Percentiles rank a stretch among this genome's conserved stretches.
Conservation (phyloP, 2,888 invertebrate species). For the Euplexia lucipara region DNA sequence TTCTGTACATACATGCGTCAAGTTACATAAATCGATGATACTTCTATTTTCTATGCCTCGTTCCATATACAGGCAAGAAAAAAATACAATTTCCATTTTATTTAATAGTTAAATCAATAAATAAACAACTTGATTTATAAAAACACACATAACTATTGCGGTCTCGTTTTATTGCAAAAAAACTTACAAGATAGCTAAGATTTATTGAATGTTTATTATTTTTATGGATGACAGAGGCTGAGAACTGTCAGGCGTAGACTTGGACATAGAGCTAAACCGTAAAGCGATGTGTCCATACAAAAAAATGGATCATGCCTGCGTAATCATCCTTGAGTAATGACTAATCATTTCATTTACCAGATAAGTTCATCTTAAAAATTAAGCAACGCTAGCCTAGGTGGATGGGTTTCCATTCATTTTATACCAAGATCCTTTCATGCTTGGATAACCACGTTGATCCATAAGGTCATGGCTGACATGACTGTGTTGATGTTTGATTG, state of each 20-base stretch:
- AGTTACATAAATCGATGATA: neutral
- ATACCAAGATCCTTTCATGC: too few relatives aligned
- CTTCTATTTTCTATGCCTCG: neutral
- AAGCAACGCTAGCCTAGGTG: too few relatives aligned
- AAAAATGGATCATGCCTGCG: constrained; percentile 8
- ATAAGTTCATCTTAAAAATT: too few relatives aligned
- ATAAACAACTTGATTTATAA: constrained; percentile 35
- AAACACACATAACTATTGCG: constrained; percentile 31
- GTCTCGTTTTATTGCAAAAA: constrained; percentile 42
- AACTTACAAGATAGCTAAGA: constrained; percentile 37
- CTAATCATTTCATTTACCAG: neutral
- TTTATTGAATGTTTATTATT: constrained; percentile 38
- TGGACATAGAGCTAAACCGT: constrained; percentile 13
- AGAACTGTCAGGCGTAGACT: constrained; percentile 6
- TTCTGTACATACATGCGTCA: constrained; percentile 3
- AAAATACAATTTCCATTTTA: constrained; percentile 34
- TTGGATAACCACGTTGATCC: too few relatives aligned
- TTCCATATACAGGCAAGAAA: constrained; percentile 2
- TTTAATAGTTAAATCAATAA: constrained; percentile 37
- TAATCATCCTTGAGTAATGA: constrained; percentile 15
- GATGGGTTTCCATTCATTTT: too few relatives aligned
- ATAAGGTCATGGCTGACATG: too few relatives aligned
- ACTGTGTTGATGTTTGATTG: too few relatives aligned
- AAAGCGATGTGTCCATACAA: constrained; percentile 1
- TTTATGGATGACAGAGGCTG: constrained; percentile 29